Base-by-base conservation (phyloP, 2,888 invertebrate genomes). In the Conops quadrifasciatus region DNA sequence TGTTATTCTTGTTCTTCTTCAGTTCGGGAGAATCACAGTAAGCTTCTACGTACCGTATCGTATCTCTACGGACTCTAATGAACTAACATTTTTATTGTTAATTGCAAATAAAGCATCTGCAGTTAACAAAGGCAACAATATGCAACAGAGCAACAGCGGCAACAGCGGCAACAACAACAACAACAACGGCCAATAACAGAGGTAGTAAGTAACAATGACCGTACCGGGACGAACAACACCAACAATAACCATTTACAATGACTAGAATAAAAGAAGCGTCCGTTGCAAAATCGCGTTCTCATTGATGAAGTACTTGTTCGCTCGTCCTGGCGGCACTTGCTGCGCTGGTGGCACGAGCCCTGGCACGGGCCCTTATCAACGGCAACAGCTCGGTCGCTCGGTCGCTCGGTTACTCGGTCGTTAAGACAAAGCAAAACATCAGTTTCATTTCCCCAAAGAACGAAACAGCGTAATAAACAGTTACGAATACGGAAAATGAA, bases 11-110 rank as follows among this genome's bases (percentile, higher is more conserved):
- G 16, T 43, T 45, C 45, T 45, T 45, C 43, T 62, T 45, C 43
- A 28, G 13, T 60, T 36, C 36, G 19, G 21, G 21, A 62, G 60
- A 68, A 51, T 68, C 68, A 68, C 19, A 7, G 47, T n/a, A 16
- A 30, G 30, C 68, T 24, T 49, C 56, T 68, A 68, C 60, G 28
- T n/a, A n/a, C n/a, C n/a, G n/a, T n/a, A 36, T 36, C 36, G 36
- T 30, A 68, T 62, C 62, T 68, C 68, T 49, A 60, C 68, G 62
- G 68, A 49, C 62, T 30, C 51, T 68, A 68, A 68, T 68, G 68
- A 68, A 51, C 62, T 68, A 60, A 62, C 47, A 51, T 62, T 68
- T 60, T 68, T 51, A 68, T 62, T 68, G 68, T 62, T 68, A 68
- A 51, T 62, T 68, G 60, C 28, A 51, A 68, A 51, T 45, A 62